Conservation (phyloP, 2,888 invertebrate species). For the Pecten maximus region DNA sequence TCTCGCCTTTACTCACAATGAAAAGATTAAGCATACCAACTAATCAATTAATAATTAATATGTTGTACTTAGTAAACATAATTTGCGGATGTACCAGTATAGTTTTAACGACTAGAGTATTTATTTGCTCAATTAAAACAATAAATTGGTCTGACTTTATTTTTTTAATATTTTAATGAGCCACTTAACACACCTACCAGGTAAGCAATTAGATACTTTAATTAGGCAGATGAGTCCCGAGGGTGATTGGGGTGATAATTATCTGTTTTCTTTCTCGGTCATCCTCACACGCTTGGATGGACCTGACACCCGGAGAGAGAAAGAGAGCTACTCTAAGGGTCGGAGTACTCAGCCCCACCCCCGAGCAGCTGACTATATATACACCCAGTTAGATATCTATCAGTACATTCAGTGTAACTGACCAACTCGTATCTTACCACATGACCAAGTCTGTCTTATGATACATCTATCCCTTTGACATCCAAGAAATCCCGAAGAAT, state of each 20-base stretch:
- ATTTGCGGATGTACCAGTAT: neutral
- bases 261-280: neutral
- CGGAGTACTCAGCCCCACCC: slow-evolving; percentile 30
- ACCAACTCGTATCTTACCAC: neutral
- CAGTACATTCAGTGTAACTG: neutral
- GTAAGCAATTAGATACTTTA: neutral
- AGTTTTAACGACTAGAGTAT: neutral
- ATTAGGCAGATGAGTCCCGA: neutral
- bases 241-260: neutral
- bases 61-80: neutral
- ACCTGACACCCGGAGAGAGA: neutral
- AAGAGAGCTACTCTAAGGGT: slow-evolving; percentile 15
- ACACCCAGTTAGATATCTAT: neutral
- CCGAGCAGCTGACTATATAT: slow-evolving; percentile 10
- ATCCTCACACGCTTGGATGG: slow-evolving; percentile 7
- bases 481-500: neutral
- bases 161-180: neutral
- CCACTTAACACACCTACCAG: neutral
- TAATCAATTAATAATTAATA: neutral
- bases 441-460: neutral
- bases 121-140: neutral
- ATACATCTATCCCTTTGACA: neutral
- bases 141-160: neutral
- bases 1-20: neutral
- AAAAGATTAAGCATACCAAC: neutral